Evolutionary conservation across 2,797 vertebrate species (phyloP).

Genomic region (Bradypodion ventrale): DNA sequence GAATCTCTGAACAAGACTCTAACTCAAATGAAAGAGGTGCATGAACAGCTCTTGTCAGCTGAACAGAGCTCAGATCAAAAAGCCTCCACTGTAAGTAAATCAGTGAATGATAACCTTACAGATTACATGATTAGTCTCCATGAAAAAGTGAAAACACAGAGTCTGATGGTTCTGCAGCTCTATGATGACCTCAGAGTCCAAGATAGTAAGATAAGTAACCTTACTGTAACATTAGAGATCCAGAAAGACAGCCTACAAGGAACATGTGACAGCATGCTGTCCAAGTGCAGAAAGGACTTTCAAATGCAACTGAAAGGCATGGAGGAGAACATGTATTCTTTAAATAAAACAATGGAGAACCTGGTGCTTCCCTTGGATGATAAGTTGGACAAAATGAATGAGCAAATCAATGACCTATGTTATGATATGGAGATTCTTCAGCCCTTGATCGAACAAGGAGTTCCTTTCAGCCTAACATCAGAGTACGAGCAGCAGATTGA

Average conservation of each 20-base stretch:
- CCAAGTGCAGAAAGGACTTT: constrained; percentile 70
- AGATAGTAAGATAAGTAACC: constrained; percentile 75
- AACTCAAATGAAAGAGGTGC: constrained; percentile 70
- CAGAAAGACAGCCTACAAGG: constrained; percentile 66
- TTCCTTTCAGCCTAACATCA: constrained; percentile 62
- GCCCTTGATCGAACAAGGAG: constrained; percentile 75
- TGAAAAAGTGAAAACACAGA: constrained; percentile 74
- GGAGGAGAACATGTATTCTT: constrained; percentile 63
- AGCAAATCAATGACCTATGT: constrained; percentile 79
- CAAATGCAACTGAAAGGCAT: constrained; percentile 67
- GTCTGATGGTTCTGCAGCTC: constrained; percentile 71
- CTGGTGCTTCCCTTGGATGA: constrained; percentile 70
- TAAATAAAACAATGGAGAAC: constrained; percentile 77
- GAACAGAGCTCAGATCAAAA: constrained; percentile 40
- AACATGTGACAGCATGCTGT: constrained; percentile 72
- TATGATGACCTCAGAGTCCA: constrained; percentile 73
- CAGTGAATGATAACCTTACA: constrained; percentile 60
- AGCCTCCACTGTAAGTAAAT: constrained; percentile 29
- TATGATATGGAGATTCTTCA: constrained; percentile 83
- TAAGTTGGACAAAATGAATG: constrained; percentile 78
- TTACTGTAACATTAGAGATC: constrained; percentile 68
- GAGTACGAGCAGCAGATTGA: constrained; percentile 65
- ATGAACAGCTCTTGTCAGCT: constrained; percentile 63
- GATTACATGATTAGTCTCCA: constrained; percentile 64
- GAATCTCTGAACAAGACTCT: constrained; percentile 76